These are phyloP conservation scores for Xenopus petersii DNA, from an alignment of 2,797 vertebrate genomes.

Conservation along the genomic window DNA sequence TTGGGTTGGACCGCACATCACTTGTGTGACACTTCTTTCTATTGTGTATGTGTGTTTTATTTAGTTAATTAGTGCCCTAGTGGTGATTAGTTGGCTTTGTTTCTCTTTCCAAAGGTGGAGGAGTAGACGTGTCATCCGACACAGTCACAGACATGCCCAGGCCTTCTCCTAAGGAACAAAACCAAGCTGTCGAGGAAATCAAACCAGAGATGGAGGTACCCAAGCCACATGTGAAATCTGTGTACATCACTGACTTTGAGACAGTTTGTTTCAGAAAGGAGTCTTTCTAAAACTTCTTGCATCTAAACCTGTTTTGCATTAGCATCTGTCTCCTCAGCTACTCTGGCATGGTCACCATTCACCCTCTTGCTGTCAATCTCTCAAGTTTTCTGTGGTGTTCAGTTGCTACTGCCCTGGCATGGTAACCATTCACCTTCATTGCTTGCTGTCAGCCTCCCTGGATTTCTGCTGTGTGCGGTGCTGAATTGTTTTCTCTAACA, in stretches of 20 bases:
- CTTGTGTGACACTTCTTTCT: too few species aligned
- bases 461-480: not conserved
- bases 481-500: not conserved
- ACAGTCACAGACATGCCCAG: not conserved
- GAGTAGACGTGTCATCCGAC: not conserved
- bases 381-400: not conserved
- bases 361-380: not conserved
- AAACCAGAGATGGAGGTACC: not conserved
- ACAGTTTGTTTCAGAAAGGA: constrained; percentile 44
- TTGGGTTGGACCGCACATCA: too few species aligned
- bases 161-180: not conserved
- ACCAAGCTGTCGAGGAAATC: not conserved
- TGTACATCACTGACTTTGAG: constrained; percentile 46
- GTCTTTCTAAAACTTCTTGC: constrained; percentile 3
- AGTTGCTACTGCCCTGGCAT: constrained; percentile 5
- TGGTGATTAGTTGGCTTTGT: not conserved
- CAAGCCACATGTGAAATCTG: constrained; percentile 14
- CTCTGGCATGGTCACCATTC: constrained; percentile 7
- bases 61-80: too few species aligned
- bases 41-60: too few species aligned
- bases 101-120: not conserved
- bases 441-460: not conserved
- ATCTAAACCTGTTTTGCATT: not conserved
- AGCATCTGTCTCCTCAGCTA: not conserved
- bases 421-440: not conserved